A percentile compares a stretch with the other conserved stretches of the same genome.
Evolutionary conservation across 2,888 invertebrate species (phyloP).

Genomic region (Hemithea aestivaria): DNA sequence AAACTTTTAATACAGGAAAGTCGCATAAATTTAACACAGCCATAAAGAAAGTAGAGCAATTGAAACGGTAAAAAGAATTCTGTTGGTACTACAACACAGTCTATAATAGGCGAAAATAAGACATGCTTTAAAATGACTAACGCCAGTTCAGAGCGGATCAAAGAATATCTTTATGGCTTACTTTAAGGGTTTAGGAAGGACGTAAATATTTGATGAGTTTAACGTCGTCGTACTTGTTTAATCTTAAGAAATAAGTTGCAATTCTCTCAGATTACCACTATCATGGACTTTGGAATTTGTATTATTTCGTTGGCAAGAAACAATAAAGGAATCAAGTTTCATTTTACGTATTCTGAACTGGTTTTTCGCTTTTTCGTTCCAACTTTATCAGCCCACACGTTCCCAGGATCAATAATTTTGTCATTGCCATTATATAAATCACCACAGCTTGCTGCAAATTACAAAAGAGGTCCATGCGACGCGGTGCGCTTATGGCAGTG

Average conservation of each 20-base stretch:
- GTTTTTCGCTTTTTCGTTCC: conserved; percentile 20
- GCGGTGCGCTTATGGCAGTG: conserved; percentile 25
- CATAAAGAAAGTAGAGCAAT: conserved; percentile 11
- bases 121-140: conserved; percentile 32
- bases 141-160: conserved; percentile 40
- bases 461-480: conserved; percentile 16
- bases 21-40: conserved; percentile 10
- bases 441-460: conserved; percentile 21
- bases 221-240: conserved; percentile 23
- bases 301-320: not conserved
- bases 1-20: conserved; percentile 16
- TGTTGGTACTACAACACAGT: conserved; percentile 10
- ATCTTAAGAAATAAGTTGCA: conserved; percentile 18
- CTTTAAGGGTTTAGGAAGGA: conserved; percentile 41
- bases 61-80: conserved; percentile 13
- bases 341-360: conserved; percentile 10
- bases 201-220: conserved; percentile 38
- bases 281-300: no score
- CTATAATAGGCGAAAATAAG: conserved; percentile 13
- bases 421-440: conserved; percentile 28
- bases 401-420: conserved; percentile 35
- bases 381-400: conserved; percentile 31
- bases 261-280: no score
- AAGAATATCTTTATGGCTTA: conserved; percentile 43
- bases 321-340: conserved; percentile 9